Evolutionary conservation across 2,113 vertebrate genomes (phyloP).

Genomic region (Ophiodon elongatus): DNA sequence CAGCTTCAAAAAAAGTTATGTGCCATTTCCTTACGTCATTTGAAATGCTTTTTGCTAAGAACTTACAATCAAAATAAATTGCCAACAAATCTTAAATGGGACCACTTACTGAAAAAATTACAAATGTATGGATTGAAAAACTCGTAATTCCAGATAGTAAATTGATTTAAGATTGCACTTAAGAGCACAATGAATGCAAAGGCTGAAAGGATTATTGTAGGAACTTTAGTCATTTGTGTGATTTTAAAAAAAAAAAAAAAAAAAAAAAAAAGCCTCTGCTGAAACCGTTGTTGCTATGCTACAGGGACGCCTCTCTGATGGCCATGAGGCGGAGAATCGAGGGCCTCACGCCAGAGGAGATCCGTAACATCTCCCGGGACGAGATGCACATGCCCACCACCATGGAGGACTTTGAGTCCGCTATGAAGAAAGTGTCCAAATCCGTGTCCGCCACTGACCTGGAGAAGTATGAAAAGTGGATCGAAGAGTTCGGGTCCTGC

Average conservation of each 20-base stretch:
- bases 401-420: constrained; percentile 97
- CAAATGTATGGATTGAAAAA: not conserved
- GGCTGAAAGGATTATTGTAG: not conserved
- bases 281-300: not conserved
- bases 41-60: too few relatives aligned
- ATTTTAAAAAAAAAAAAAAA: not conserved
- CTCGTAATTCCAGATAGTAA: not conserved
- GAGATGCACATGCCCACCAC: constrained; percentile 99
- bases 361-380: constrained; percentile 94
- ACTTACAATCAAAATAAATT: too few relatives aligned
- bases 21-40: not conserved
- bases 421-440: constrained; percentile 97
- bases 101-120: not conserved
- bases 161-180: not conserved
- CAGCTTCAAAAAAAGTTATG: not conserved
- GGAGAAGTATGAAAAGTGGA: constrained; percentile 98
- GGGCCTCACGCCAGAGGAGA: constrained; percentile 96
- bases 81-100: not conserved
- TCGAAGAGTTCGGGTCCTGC: constrained; percentile 97
- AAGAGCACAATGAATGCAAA: not conserved
- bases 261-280: not conserved
- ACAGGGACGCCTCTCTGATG: constrained; percentile 97
- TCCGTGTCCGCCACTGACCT: constrained; percentile 95
- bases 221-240: not conserved
- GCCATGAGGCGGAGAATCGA: constrained; percentile 98